Percentiles rank a stretch among this genome's conserved stretches.
These are phyloP conservation scores for Trichomalopsis sarcophagae DNA, from an alignment of 1,140 invertebrate species.

Conservation along the genomic window DNA sequence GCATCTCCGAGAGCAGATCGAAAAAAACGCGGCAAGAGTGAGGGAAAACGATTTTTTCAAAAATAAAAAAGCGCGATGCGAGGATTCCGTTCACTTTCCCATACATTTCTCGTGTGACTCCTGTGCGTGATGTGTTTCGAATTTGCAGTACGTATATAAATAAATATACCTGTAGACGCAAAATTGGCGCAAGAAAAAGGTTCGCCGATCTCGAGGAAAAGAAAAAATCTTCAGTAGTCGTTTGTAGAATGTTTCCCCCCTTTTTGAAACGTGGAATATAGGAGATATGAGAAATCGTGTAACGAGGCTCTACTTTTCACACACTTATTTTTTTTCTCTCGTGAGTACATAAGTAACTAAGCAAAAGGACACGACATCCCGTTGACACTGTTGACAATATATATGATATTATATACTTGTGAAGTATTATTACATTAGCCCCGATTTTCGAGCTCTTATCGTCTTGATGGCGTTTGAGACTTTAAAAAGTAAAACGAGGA, in stretches of 20 bases:
- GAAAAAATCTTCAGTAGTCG: background rate
- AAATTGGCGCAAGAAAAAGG: slow-evolving; percentile 14
- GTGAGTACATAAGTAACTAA: background rate
- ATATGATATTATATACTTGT: slow-evolving; percentile 7
- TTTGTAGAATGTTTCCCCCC: slow-evolving; percentile 13
- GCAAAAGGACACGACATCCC: background rate
- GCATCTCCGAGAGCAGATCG: background rate
- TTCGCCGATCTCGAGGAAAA: slow-evolving; percentile 3
- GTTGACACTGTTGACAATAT: slow-evolving; percentile 48
- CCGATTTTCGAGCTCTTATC: slow-evolving; percentile 20
- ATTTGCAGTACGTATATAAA: background rate
- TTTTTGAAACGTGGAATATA: background rate
- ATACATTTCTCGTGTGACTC: slow-evolving; percentile 9
- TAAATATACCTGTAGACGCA: background rate
- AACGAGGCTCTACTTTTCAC: background rate
- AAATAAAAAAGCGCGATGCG: slow-evolving; percentile 34
- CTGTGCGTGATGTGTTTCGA: background rate
- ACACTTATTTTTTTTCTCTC: background rate
- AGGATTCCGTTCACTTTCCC: slow-evolving; percentile 29
- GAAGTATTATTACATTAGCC: slow-evolving; percentile 29
- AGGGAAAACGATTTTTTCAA: slow-evolving; percentile 4
- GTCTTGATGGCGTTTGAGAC: background rate
- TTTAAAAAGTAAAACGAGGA: background rate
- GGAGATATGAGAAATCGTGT: background rate
- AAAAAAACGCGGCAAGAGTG: slow-evolving; percentile 7